Evolutionary conservation across 2,113 vertebrate genomes (phyloP).

Genomic region (Hippocampus barbouri): DNA sequence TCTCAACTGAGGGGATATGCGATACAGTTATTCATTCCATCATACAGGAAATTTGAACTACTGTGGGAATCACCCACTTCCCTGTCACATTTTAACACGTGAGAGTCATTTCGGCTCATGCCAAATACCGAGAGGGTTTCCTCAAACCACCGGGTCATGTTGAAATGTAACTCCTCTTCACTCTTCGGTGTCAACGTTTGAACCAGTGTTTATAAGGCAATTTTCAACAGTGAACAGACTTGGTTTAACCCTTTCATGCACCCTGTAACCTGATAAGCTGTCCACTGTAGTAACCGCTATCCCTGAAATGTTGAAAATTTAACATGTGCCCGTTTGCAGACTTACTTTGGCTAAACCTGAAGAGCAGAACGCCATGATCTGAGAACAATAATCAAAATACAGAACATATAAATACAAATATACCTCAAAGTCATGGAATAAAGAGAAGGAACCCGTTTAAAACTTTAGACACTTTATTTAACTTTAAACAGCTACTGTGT

Average conservation of each 20-base stretch:
- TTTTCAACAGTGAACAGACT: not conserved
- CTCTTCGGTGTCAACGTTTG: not conserved
- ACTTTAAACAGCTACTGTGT: constrained; percentile 51
- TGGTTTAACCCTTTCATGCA: no score
- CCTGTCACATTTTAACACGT: not conserved
- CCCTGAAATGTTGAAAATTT: no score
- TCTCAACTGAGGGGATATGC: constrained; percentile 1
- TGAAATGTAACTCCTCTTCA: not conserved
- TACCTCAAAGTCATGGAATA: not conserved
- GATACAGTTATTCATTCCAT: not conserved
- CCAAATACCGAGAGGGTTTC: not conserved
- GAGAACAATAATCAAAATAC: not conserved
- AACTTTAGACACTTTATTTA: constrained; percentile 65
- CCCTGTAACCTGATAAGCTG: no score
- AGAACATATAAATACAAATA: not conserved
- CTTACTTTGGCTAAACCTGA: no score
- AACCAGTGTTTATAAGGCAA: no score
- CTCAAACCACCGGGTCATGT: not conserved
- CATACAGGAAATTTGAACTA: not conserved
- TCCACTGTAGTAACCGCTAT: no score
- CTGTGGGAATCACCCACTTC: not conserved
- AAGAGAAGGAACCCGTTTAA: constrained; percentile 7
- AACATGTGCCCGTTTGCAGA: no score
- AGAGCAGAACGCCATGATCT: not conserved
- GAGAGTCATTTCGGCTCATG: not conserved